Conservation (phyloP, 2,888 invertebrate genomes). For the Eumerus sabulonum region DNA sequence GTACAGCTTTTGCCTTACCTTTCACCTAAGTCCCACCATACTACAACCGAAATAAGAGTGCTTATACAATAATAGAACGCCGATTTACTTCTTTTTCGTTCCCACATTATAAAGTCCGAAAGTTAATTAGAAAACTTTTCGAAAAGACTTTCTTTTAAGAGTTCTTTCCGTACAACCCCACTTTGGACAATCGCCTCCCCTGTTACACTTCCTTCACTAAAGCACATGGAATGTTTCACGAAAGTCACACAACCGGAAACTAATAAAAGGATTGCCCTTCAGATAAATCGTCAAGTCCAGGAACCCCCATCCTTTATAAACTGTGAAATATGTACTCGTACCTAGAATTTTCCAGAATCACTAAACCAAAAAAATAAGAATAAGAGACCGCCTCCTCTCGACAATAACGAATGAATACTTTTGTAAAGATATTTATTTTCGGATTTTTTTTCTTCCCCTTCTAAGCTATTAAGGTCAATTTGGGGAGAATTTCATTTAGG, state of each 20-base stretch:
- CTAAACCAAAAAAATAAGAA: neutral
- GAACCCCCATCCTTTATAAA: constrained; percentile 25
- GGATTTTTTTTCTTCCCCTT: neutral
- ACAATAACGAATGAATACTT: constrained; percentile 41
- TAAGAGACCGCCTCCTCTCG: constrained; percentile 16
- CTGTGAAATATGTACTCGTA: constrained; percentile 24
- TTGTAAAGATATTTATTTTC: constrained; percentile 5
- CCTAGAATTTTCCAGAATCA: constrained; percentile 14
- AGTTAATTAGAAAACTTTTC: constrained; percentile 47
- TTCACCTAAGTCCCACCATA: neutral
- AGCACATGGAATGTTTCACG: constrained; percentile 23
- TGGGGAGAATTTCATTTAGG: constrained; percentile 42
- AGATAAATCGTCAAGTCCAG: constrained; percentile 11
- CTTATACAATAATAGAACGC: neutral
- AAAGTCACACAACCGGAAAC: constrained; percentile 55
- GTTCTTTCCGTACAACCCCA: neutral
- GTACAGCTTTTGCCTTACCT: neutral
- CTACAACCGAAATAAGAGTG: neutral
- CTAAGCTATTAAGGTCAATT: constrained; percentile 38
- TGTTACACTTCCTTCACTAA: too few relatives aligned
- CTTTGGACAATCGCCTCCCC: too few relatives aligned
- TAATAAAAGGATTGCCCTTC: constrained; percentile 53
- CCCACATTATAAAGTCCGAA: neutral
- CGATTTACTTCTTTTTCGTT: neutral
- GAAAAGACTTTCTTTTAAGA: constrained; percentile 10